Base-by-base conservation (phyloP, 2,797 vertebrate species). In the Betta splendens region DNA sequence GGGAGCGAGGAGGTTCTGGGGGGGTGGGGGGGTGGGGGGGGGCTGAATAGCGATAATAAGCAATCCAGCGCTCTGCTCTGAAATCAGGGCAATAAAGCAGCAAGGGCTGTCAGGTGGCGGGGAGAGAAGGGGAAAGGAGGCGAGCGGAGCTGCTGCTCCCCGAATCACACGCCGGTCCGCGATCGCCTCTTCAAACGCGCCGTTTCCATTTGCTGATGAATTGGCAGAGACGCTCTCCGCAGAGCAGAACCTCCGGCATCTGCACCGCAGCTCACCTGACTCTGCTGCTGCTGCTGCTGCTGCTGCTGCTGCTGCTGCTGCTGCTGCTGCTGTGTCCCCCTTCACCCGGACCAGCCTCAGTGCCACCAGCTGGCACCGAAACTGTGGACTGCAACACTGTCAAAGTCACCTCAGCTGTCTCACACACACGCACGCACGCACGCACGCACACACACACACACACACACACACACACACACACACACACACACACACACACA, bases 341-440 rank as follows among this genome's bases (percentile, higher is more conserved):
- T 11, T 55, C 64, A 40, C 16, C 59, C 16, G 12, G 15, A 39
- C 56, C 28, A 66, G 43, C 63, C 54, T 32, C 37, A 39, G 58
- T 68, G 71, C 71, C 68, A 48, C 50, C 4, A 18, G 26, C 53
- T 85, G 81, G 85, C 83, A 85, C 75, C 20, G 5, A 83, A 80
- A 80, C 69, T 72, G 77, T 74, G 71, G 76, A 86, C 82, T 80
- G 75, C 82, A 82, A 85, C 80, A 77, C 48, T 82, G 76, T 82
- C 75, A 86, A 87, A 82, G 85, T 85, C 84, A 87, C 84, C 80
- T 78, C 66, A 67, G 59, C 48, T 71, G 79, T 80, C 78, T 69
- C 10, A 50, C 29, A 7, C 31, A 45, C n/a, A n/a, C n/a, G n/a
- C n/a, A n/a, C n/a, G n/a, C n/a, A n/a, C n/a, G n/a, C n/a, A n/a